These are phyloP conservation scores for Camponotus vicinus DNA, from an alignment of 1,140 invertebrate species.

Conservation along the genomic window DNA sequence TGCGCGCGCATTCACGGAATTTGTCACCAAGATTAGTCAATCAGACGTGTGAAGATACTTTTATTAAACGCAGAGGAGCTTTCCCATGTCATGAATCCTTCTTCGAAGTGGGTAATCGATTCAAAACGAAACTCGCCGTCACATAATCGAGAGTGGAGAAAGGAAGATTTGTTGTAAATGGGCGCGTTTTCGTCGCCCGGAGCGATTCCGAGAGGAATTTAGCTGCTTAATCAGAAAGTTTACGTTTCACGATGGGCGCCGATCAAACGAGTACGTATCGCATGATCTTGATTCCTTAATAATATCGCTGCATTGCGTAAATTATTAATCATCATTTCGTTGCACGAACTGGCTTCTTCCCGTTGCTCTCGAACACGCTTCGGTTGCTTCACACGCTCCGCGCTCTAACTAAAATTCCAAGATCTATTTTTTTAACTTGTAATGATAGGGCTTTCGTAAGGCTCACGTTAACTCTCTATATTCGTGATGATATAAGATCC, in stretches of 20 bases:
- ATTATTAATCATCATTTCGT: slow-evolving; percentile 37
- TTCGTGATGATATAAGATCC: slow-evolving; percentile 4
- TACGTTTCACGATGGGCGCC: not conserved
- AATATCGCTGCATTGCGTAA: slow-evolving; percentile 13
- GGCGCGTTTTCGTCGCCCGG: slow-evolving; percentile 50
- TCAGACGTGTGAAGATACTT: not conserved
- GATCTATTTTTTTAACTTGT: slow-evolving; percentile 7
- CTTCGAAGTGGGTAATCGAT: not conserved
- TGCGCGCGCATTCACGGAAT: too few relatives aligned
- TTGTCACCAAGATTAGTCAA: not conserved
- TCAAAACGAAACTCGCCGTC: not conserved
- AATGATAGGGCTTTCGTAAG: slow-evolving; percentile 39
- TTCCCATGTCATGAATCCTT: not conserved
- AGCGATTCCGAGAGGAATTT: slow-evolving; percentile 50
- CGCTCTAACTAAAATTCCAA: slow-evolving; percentile 2
- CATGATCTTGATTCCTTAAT: slow-evolving; percentile 46
- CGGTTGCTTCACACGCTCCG: slow-evolving; percentile 29
- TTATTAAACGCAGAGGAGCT: not conserved
- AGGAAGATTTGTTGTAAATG: slow-evolving; percentile 41
- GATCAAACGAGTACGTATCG: slow-evolving; percentile 11
- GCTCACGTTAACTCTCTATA: not conserved
- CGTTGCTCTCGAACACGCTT: not conserved
- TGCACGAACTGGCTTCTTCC: slow-evolving; percentile 15
- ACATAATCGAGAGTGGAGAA: slow-evolving; percentile 54
- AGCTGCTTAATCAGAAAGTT: slow-evolving; percentile 52